Evolutionary conservation across 2,888 invertebrate species (phyloP).

Genomic region (Tenodera sinensis): DNA sequence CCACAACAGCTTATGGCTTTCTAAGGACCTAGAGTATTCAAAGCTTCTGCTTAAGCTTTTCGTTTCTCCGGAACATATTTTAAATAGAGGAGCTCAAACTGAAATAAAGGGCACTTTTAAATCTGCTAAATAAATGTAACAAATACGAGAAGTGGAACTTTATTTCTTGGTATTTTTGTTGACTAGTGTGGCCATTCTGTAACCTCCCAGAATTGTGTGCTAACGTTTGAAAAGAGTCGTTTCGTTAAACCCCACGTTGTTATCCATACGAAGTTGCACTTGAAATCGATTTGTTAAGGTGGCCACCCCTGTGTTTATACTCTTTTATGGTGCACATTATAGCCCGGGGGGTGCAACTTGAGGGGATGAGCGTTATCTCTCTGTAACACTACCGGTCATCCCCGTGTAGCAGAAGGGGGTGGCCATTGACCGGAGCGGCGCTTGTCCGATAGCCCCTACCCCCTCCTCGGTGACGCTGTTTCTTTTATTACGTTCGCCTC

Average conservation of each 20-base stretch:
- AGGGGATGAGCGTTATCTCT: constrained; percentile 19
- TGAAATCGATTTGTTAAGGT: neutral
- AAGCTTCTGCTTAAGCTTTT: too few species aligned
- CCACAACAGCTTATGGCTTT: too few species aligned
- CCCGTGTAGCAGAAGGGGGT: constrained; percentile 12
- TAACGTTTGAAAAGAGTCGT: neutral
- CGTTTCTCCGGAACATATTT: too few species aligned
- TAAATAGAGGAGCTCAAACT: too few species aligned
- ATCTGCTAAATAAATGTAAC: too few species aligned
- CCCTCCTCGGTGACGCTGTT: neutral
- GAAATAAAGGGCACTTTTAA: too few species aligned
- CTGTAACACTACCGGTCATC: constrained; percentile 20
- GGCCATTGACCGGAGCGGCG: constrained; percentile 4
- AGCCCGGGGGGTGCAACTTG: constrained; percentile 1
- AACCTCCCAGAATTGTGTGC: neutral
- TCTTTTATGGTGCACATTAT: neutral
- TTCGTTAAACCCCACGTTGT: neutral
- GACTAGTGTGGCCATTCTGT: neutral
- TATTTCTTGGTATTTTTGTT: neutral
- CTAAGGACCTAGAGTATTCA: too few species aligned
- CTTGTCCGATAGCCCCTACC: neutral
- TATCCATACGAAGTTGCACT: neutral
- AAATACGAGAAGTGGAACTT: too few species aligned
- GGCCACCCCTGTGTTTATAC: neutral
- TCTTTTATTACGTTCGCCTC: neutral